Conservation (phyloP, 2,888 invertebrate species). For the Spicauda simplicius region DNA sequence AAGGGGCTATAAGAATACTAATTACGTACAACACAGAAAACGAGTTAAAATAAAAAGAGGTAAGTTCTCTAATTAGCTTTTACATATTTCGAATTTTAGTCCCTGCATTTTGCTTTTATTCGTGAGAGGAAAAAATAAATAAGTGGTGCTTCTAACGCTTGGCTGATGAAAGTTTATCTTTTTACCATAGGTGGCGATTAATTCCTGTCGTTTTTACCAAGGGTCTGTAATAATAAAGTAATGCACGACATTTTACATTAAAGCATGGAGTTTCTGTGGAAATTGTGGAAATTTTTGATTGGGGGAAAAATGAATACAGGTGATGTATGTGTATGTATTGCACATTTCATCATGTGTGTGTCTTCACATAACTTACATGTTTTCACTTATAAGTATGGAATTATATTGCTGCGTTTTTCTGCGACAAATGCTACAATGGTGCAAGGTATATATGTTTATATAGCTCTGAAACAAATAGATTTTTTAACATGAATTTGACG, state of each 20-base stretch:
- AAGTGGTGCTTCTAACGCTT: conserved; percentile 31
- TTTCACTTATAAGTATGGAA: too few relatives aligned
- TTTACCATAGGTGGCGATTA: conserved; percentile 24
- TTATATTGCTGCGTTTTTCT: too few relatives aligned
- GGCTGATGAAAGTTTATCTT: conserved; percentile 36
- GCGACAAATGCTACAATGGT: too few relatives aligned
- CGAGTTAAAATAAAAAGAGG: conserved; percentile 32
- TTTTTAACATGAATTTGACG: too few relatives aligned
- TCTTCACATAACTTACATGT: too few relatives aligned
- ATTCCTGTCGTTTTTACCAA: conserved; percentile 11
- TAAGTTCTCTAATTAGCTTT: conserved; percentile 36
- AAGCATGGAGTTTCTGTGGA: too few relatives aligned
- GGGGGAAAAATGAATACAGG: too few relatives aligned
- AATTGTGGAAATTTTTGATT: too few relatives aligned
- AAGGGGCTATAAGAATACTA: conserved; percentile 50
- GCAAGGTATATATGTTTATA: too few relatives aligned
- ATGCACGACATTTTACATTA: neutral
- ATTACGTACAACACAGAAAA: conserved; percentile 49
- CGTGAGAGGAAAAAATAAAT: conserved; percentile 34
- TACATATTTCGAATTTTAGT: conserved; percentile 36
- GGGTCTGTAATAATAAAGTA: conserved; percentile 16
- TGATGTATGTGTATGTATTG: too few relatives aligned
- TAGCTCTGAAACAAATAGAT: too few relatives aligned
- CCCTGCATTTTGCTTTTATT: conserved; percentile 32
- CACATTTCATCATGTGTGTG: too few relatives aligned